Evolutionary conservation across 2,888 invertebrate species (phyloP).

Genomic region (Empis stercorea): DNA sequence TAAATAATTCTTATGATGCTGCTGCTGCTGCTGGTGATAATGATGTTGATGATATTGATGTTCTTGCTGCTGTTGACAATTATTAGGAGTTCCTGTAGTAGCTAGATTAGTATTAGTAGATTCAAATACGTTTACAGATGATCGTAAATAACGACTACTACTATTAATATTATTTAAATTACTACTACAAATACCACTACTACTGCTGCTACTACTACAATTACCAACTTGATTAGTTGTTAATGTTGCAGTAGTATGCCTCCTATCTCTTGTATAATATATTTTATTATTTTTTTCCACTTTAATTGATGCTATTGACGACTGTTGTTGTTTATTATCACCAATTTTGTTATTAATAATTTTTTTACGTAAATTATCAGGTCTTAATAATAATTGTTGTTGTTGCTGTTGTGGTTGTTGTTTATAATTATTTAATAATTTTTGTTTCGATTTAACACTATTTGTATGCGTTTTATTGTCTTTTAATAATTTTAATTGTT

Average conservation of each 20-base stretch:
- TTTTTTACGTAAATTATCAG: too few relatives aligned
- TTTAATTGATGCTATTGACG: slow-evolving; percentile 2
- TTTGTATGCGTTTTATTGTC: background rate
- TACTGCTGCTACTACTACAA: background rate
- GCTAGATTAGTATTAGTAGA: too few relatives aligned
- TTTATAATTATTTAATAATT: slow-evolving; percentile 14
- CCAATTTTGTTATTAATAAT: background rate
- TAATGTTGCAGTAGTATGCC: background rate
- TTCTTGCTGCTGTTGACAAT: too few relatives aligned
- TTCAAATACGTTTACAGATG: slow-evolving; percentile 1
- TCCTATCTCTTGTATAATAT: background rate
- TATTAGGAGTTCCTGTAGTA: too few relatives aligned
- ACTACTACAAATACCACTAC: background rate
- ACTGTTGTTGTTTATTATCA: slow-evolving; percentile 2
- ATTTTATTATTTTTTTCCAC: slow-evolving; percentile 11
- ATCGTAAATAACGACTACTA: slow-evolving; percentile 3
- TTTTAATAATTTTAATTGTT: slow-evolving; percentile 1
- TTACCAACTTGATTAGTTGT: background rate
- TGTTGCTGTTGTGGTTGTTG: slow-evolving; percentile 6
- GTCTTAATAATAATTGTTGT: slow-evolving; percentile 9
- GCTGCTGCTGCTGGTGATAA: slow-evolving; percentile 5
- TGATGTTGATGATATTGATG: slow-evolving; percentile 3
- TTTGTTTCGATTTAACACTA: slow-evolving; percentile 7
- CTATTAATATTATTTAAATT: background rate
- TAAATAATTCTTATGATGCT: slow-evolving; percentile 2